phyloP scores from a whole-genome alignment of 64 coral and sea anemone genomes.

The Stichodactyla helianthus region DNA sequence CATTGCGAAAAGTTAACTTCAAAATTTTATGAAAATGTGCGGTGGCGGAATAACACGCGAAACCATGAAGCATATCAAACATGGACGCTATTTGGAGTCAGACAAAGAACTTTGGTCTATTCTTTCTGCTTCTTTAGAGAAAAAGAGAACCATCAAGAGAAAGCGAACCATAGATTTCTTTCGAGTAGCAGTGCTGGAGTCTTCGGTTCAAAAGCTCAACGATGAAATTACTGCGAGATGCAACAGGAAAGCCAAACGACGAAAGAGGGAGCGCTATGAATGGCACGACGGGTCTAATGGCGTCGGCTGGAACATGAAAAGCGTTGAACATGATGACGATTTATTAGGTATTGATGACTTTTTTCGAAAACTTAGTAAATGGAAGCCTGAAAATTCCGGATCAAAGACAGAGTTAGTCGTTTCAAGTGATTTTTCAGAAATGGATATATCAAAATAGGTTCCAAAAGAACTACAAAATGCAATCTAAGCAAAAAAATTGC shows the following conservation, averaged over 20 bases:
- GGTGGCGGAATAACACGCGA: constrained; percentile 28
- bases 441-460: background rate
- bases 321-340: constrained; percentile 70
- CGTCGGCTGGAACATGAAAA: constrained; percentile 91
- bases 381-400: background rate
- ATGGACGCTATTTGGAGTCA: constrained; percentile 20
- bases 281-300: constrained; percentile 61
- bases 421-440: constrained; percentile 1
- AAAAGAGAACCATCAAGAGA: constrained; percentile 73
- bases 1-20: background rate
- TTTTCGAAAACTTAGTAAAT: constrained; percentile 83
- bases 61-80: constrained; percentile 28
- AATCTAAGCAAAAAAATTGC: background rate
- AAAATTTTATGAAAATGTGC: constrained; percentile 47
- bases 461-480: background rate
- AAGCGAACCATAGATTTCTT: constrained; percentile 84
- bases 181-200: constrained; percentile 77
- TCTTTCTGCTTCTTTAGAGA: constrained; percentile 70
- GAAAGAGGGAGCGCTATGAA: constrained; percentile 67
- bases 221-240: constrained; percentile 92
- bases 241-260: constrained; percentile 77
- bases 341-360: constrained; percentile 97
- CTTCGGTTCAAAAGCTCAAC: constrained; percentile 87
- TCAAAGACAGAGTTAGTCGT: constrained; percentile 2
- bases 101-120: constrained; percentile 96